Percentiles rank a stretch among this genome's conserved stretches.
Evolutionary conservation across 1,140 invertebrate species (phyloP).

Genomic region (Lasioglossum baleicum): DNA sequence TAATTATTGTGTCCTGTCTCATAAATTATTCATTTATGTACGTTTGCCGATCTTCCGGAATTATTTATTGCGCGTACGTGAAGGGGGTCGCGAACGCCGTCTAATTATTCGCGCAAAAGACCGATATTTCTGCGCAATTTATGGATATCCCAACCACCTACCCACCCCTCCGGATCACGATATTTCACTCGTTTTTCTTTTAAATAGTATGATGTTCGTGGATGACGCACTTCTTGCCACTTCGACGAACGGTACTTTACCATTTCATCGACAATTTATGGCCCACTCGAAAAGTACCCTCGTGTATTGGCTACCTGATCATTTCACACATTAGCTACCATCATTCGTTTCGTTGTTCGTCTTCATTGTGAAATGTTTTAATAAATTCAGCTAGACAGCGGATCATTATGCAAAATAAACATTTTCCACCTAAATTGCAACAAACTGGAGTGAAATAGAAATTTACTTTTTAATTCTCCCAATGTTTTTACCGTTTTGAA

Average conservation of each 20-base stretch:
- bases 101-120: slow-evolving; percentile 27
- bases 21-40: slow-evolving; percentile 36
- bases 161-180: too few species aligned
- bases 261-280: too few species aligned
- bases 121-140: slow-evolving; percentile 31
- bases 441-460: too few species aligned
- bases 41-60: slow-evolving; percentile 31
- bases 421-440: too few species aligned
- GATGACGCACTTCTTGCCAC: background rate
- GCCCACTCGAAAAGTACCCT: background rate
- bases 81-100: slow-evolving; percentile 3
- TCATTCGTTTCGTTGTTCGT: too few species aligned
- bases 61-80: slow-evolving; percentile 36
- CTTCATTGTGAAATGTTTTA: too few species aligned
- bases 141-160: background rate
- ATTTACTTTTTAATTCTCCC: too few species aligned
- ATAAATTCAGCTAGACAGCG: too few species aligned
- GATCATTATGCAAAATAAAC: too few species aligned
- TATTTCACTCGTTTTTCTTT: background rate
- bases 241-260: background rate
- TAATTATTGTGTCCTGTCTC: slow-evolving; percentile 38
- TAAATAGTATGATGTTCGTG: background rate
- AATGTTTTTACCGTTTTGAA: too few species aligned
- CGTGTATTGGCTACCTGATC: background rate
- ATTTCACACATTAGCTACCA: too few species aligned